Evolutionary conservation across 2,888 invertebrate genomes (phyloP), one percentile per base, ranked within the genome.

Genomic region (Idaea biselata): DNA sequence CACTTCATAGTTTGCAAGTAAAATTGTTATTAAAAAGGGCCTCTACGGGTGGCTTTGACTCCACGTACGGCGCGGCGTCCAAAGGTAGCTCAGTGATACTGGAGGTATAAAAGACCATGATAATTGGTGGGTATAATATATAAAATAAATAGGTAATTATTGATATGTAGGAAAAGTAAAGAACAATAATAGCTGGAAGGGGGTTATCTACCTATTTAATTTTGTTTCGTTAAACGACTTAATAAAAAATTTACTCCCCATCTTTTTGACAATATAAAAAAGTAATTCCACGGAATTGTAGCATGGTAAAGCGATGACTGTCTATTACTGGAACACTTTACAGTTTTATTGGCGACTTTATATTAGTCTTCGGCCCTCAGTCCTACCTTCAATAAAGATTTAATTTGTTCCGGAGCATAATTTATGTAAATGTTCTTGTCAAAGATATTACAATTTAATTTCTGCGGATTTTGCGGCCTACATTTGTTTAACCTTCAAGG

Each of bases 301-400:
- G 44, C 44, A 44, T 44, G 44, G 44, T 44, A 44, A 44, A 44
- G 11, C 44, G 44, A 44, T 44, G 44, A 44, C 44, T 44, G 44
- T 44, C 44, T 44, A 44, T 44, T 44, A 44, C 44, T 44, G 11
- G 44, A 44, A 44, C 44, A 44, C 44, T 44, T 44, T 44, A 44
- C 44, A 44, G 44, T 44, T 44, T 44, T 44, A 44, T 44, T 44
- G 11, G 8, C 44, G 44, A 44, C 44, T 44, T 44, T 44, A 44
- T 44, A 44, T 44, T 44, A 44, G 44, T 44, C 44, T 44, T 44
- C 44, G 1, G 44, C 11, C 44, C 44, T 44, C 44, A 44, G 11
- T 44, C 44, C 44, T 44, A 44, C 44, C 44, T 44, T 44, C 44
- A 44, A 44, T 44, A 44, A 44, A 44, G 44, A 44, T 44, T 44